phyloP scores from a whole-genome alignment of 2,888 invertebrate species.

The Amphimallon solstitiale region DNA sequence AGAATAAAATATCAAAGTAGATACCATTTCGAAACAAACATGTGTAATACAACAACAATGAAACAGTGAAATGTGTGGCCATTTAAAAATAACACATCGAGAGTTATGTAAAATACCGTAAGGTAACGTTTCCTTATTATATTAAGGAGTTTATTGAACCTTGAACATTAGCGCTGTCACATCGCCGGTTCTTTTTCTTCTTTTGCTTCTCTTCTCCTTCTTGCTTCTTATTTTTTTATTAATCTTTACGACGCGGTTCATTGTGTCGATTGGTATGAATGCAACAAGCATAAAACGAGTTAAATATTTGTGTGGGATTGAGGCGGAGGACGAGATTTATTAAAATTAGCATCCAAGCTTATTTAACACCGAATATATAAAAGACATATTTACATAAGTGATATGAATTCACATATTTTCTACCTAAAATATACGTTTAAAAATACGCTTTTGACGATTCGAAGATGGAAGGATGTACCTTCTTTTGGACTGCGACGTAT shows the following conservation, averaged over 20 bases:
- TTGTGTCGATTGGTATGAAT: conserved; percentile 22
- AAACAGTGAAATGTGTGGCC: conserved; percentile 25
- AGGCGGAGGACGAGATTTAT: not conserved
- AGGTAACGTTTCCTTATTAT: conserved; percentile 31
- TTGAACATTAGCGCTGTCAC: conserved; percentile 10
- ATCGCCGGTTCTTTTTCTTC: conserved; percentile 19
- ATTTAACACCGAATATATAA: not conserved
- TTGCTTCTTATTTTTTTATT: conserved; percentile 15
- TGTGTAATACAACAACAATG: conserved; percentile 31
- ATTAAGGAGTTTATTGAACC: conserved; percentile 32
- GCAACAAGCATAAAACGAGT: conserved; percentile 11
- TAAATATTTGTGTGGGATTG: conserved; percentile 26
- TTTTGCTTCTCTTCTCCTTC: not conserved
- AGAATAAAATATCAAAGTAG: conserved; percentile 31
- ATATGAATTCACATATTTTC: no score
- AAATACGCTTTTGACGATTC: no score
- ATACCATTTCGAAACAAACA: conserved; percentile 42
- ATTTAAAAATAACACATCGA: conserved; percentile 27
- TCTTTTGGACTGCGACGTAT: not conserved
- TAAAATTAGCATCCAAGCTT: conserved; percentile 6
- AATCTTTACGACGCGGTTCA: conserved; percentile 30
- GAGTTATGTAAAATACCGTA: conserved; percentile 34
- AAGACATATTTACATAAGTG: no score
- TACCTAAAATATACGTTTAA: no score
- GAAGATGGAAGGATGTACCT: no score